phyloP scores from a whole-genome alignment of 2,113 vertebrate genomes.

The Scomber colias region DNA sequence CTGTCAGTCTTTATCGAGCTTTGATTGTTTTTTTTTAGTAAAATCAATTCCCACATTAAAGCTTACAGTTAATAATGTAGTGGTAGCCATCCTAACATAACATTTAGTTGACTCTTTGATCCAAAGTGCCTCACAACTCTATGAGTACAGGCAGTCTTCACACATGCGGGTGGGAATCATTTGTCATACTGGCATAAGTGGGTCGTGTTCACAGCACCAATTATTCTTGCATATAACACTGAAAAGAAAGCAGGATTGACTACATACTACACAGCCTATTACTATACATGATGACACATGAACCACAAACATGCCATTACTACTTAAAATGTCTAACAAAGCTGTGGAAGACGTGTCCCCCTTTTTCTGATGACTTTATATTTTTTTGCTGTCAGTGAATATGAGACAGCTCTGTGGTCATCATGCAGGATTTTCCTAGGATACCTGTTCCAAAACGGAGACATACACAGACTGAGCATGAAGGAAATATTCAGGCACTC shows the following conservation, averaged over 20 bases:
- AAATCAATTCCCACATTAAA: slow-evolving; percentile 20
- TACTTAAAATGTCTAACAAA: slow-evolving; percentile 50
- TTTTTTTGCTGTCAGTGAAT: slow-evolving; percentile 48
- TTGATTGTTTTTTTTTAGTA: not conserved
- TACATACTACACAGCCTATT: slow-evolving; percentile 25
- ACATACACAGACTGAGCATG: slow-evolving; percentile 49
- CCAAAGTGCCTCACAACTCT: slow-evolving; percentile 17
- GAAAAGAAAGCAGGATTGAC: slow-evolving; percentile 49
- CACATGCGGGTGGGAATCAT: slow-evolving; percentile 27
- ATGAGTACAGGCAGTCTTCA: slow-evolving; percentile 5
- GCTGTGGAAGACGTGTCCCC: not conserved
- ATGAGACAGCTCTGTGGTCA: slow-evolving; percentile 46
- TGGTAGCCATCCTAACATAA: slow-evolving; percentile 41
- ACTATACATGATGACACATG: slow-evolving; percentile 53
- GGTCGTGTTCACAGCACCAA: slow-evolving; percentile 9
- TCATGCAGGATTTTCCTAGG: slow-evolving; percentile 61
- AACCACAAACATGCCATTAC: slow-evolving; percentile 39
- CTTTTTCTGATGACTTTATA: slow-evolving; percentile 22
- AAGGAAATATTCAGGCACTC: slow-evolving; percentile 50
- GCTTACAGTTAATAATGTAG: not conserved
- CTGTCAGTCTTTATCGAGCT: not conserved
- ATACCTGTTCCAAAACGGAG: slow-evolving; percentile 66
- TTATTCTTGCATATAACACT: slow-evolving; percentile 12
- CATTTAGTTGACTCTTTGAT: slow-evolving; percentile 27
- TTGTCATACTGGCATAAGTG: slow-evolving; percentile 28